These are phyloP conservation scores for Drosophila pruinosa DNA, from an alignment of 1,140 invertebrate genomes.

Conservation along the genomic window DNA sequence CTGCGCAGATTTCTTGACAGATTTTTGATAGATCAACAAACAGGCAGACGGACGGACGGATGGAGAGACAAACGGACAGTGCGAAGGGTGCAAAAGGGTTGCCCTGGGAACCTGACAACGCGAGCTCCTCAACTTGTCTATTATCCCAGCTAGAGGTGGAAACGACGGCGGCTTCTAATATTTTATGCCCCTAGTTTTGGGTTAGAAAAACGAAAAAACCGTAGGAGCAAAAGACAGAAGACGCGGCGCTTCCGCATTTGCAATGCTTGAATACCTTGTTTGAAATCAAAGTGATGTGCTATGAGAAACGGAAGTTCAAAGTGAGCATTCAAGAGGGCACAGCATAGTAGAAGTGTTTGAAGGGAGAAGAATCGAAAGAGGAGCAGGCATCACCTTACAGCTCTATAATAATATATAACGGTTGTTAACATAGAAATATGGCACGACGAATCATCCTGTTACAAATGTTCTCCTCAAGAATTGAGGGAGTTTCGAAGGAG, in stretches of 20 bases:
- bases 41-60: too few species aligned
- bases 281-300: conserved; percentile 8
- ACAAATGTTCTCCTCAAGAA: too few species aligned
- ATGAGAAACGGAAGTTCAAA: conserved; percentile 39
- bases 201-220: conserved; percentile 40
- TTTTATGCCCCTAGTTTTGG: conserved; percentile 34
- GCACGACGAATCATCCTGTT: too few species aligned
- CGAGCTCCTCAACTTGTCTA: background rate
- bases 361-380: too few species aligned
- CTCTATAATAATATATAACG: too few species aligned
- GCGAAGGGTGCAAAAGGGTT: conserved; percentile 40
- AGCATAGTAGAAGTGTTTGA: too few species aligned
- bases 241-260: conserved; percentile 33
- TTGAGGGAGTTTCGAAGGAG: too few species aligned
- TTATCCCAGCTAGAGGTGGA: conserved; percentile 11
- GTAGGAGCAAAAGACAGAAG: background rate
- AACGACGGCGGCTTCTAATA: conserved; percentile 1
- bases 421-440: too few species aligned
- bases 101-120: conserved; percentile 29
- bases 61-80: background rate
- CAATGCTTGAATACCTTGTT: conserved; percentile 6
- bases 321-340: background rate
- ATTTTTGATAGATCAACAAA: conserved; percentile 37
- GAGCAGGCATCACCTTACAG: too few species aligned
- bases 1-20: conserved; percentile 42